Evolutionary conservation across 2,113 vertebrate species (phyloP), one percentile per base, ranked within the genome.

Genomic region (Heloderma charlesbogerti): DNA sequence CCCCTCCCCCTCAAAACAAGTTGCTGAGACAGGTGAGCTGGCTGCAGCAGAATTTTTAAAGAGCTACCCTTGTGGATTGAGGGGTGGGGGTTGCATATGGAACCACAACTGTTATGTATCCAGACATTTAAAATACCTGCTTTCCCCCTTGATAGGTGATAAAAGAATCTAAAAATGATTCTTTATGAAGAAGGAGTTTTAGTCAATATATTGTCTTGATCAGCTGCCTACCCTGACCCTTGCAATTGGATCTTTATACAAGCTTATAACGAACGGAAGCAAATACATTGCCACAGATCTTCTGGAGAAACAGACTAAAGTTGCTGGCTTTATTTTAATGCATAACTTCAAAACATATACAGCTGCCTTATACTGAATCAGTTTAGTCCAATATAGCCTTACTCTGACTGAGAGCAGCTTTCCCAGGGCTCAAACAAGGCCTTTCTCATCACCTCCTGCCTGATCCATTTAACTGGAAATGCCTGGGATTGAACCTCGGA

Each of bases 191-290:
- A 29, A 80, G 9, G 6, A 48, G 12, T 81, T n/a, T 86, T 63
- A 82, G 88, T 90, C 89, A 82, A 93, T 45, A 90, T 85, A n/a
- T 37, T 89, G 20, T 37, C 43, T 57, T 87, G 7, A 80, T 94
- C 84, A 45, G 8, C 20, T 92, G 69, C 29, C 40, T 51, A 37
- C 86, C 85, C 34, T 75, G 18, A 31, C 69, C 22, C 34, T 34
- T 60, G 81, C 48, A 51, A 27, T 71, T 8, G 60, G 66, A 51
- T 75, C 54, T 25, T 91, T 92, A 89, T 31, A 12, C 81, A 84
- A 69, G 37, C 29, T 80, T 37, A 82, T 63, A 92, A 60, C 40
- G 27, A 85, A 77, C 83, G n/a, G 57, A 88, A 90, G 40, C 37
- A 91, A 89, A 72, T 2, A 31, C 43, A 2, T 83, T 80, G 75